phyloP scores from a whole-genome alignment of 1,140 invertebrate species.

The Chlorops oryzae region DNA sequence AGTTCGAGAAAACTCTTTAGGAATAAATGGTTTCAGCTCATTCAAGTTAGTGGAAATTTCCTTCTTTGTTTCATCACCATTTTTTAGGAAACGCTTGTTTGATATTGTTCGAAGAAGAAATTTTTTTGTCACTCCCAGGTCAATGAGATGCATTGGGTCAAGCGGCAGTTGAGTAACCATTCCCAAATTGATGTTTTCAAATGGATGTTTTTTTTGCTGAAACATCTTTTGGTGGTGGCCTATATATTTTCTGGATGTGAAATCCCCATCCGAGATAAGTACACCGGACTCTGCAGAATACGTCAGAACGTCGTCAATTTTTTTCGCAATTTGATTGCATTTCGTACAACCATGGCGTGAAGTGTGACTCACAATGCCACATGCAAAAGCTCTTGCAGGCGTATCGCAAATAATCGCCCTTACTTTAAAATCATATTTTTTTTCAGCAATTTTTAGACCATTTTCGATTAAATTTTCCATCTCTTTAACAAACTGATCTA shows the following conservation, averaged over 20 bases:
- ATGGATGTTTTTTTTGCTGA: not conserved
- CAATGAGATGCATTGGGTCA: conserved; percentile 9
- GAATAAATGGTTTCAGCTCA: not conserved
- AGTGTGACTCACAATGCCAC: too few relatives aligned
- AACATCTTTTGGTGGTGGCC: conserved; percentile 1
- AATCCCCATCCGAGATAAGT: not conserved
- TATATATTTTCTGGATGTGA: not conserved
- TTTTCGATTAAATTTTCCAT: not conserved
- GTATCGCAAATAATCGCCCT: conserved; percentile 2
- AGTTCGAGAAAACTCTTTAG: conserved; percentile 20
- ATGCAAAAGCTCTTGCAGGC: conserved; percentile 2
- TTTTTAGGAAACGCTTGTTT: conserved; percentile 17
- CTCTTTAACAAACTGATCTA: not conserved
- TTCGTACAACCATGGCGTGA: conserved; percentile 3
- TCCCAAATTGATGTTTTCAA: not conserved
- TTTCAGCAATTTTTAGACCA: not conserved
- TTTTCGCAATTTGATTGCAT: conserved; percentile 1
- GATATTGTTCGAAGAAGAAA: conserved; percentile 1
- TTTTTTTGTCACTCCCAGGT: conserved; percentile 10
- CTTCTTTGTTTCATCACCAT: not conserved
- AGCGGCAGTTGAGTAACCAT: conserved; percentile 10
- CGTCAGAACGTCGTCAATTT: not conserved
- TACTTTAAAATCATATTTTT: too few relatives aligned
- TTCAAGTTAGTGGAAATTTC: conserved; percentile 1
- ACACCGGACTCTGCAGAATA: not conserved